These are phyloP conservation scores for Teleopsis dalmanni DNA, from an alignment of 1,140 invertebrate genomes.

Conservation along the genomic window DNA sequence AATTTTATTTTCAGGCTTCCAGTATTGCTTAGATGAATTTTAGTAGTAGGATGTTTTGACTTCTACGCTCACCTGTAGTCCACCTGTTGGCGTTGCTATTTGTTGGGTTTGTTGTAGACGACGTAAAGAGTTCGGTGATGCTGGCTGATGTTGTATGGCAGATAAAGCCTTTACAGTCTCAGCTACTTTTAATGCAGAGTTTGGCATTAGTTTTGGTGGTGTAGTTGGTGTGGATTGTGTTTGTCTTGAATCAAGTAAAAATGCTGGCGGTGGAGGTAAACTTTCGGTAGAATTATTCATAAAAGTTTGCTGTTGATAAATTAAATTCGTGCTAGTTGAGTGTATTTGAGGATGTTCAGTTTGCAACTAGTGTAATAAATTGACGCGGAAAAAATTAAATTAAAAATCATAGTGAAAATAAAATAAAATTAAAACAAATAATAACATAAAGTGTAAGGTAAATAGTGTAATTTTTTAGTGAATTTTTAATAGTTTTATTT, in stretches of 20 bases:
- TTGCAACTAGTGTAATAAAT: constrained; percentile 13
- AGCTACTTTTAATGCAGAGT: constrained; percentile 59
- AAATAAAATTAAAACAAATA: constrained; percentile 3
- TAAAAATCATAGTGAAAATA: neutral
- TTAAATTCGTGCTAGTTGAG: constrained; percentile 9
- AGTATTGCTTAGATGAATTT: neutral
- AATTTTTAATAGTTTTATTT: neutral
- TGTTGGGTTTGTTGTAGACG: constrained; percentile 30
- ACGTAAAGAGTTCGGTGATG: constrained; percentile 69
- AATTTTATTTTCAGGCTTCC: neutral
- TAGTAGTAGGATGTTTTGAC: neutral
- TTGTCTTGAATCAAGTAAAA: constrained; percentile 56
- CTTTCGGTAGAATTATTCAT: constrained; percentile 50
- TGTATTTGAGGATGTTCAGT: constrained; percentile 3
- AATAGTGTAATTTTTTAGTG: neutral
- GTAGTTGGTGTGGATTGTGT: constrained; percentile 14
- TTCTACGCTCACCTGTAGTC: constrained; percentile 31
- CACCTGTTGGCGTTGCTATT: constrained; percentile 18
- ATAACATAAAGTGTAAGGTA: neutral
- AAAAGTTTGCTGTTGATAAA: constrained; percentile 17
- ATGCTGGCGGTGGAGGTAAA: constrained; percentile 76
- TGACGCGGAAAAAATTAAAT: neutral
- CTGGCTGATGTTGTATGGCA: constrained; percentile 75
- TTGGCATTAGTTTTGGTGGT: constrained; percentile 20
- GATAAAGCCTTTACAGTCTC: constrained; percentile 80